Percentiles rank a stretch among this genome's conserved stretches.
Evolutionary conservation across 2,888 invertebrate species (phyloP).

Genomic region (Macrosiphum euphorbiae): DNA sequence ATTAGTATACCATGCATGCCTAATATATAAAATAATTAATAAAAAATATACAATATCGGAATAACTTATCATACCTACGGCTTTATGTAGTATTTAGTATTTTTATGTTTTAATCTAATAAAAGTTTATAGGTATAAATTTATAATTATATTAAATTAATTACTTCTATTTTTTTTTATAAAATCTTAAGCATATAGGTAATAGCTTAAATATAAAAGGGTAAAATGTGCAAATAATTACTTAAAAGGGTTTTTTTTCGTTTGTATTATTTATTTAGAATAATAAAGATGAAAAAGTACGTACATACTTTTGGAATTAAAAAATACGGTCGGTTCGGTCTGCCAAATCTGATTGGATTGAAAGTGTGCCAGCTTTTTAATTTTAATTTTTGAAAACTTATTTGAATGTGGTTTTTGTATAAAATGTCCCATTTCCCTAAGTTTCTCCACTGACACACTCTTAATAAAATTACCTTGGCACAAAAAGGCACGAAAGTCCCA

Average conservation of each 20-base stretch:
- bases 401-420: constrained; percentile 51
- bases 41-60: neutral
- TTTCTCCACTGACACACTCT: constrained; percentile 23
- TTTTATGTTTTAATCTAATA: constrained; percentile 1
- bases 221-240: constrained; percentile 36
- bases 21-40: neutral
- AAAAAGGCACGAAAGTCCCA: constrained; percentile 32
- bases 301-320: constrained; percentile 40
- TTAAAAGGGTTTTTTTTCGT: constrained; percentile 1
- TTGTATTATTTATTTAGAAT: neutral
- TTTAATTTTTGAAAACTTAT: constrained; percentile 45
- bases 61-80: neutral
- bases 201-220: neutral
- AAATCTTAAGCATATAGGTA: neutral
- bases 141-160: neutral
- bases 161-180: neutral
- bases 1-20: neutral
- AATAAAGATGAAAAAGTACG: constrained; percentile 35
- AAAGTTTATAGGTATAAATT: neutral
- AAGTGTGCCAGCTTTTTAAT: constrained; percentile 44
- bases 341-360: constrained; percentile 58
- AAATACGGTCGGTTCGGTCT: constrained; percentile 23
- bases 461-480: constrained; percentile 43
- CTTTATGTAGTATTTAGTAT: neutral
- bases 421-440: constrained; percentile 40